Percentiles rank a stretch among this genome's conserved stretches.
Conservation (phyloP, 2,113 vertebrate species). For the Ageneiosus marmoratus region DNA sequence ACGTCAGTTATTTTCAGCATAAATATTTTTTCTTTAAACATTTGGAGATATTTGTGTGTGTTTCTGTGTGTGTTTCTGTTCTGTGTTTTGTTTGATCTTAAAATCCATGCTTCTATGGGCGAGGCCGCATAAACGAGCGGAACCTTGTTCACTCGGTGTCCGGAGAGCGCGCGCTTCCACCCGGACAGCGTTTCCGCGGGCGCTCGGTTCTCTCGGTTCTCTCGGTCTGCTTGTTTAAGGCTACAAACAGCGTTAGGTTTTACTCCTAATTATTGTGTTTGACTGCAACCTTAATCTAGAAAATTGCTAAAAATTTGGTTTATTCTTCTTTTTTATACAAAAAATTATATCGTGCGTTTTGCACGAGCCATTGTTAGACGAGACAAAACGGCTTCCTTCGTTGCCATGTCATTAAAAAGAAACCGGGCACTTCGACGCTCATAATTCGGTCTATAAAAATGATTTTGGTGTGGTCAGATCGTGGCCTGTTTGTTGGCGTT, state of each 20-base stretch:
- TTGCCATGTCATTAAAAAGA: constrained; percentile 1
- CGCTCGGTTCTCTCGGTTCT: neutral
- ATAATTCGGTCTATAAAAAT: neutral
- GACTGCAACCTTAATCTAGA: neutral
- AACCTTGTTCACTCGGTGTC: constrained; percentile 32
- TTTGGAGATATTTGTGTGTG: neutral
- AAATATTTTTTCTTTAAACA: constrained; percentile 1
- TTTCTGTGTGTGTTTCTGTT: neutral
- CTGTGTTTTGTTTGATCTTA: neutral
- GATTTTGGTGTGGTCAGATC: neutral
- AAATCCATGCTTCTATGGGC: neutral
- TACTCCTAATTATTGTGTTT: constrained; percentile 26
- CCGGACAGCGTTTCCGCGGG: constrained; percentile 58
- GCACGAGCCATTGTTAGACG: constrained; percentile 29
- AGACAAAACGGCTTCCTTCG: constrained; percentile 8
- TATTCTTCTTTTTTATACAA: constrained; percentile 53
- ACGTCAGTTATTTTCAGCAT: constrained; percentile 10
- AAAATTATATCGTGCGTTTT: constrained; percentile 22
- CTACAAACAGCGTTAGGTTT: neutral
- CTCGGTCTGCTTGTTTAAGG: constrained; percentile 41
- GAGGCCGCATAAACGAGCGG: constrained; percentile 5
- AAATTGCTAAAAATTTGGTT: neutral
- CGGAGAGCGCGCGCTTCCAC: constrained; percentile 55
- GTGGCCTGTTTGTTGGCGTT: constrained; percentile 2
- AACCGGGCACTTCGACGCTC: neutral